These are phyloP conservation scores for Macaca mulatta DNA, from an alignment of 2,113 vertebrate genomes.

Conservation along the genomic window DNA sequence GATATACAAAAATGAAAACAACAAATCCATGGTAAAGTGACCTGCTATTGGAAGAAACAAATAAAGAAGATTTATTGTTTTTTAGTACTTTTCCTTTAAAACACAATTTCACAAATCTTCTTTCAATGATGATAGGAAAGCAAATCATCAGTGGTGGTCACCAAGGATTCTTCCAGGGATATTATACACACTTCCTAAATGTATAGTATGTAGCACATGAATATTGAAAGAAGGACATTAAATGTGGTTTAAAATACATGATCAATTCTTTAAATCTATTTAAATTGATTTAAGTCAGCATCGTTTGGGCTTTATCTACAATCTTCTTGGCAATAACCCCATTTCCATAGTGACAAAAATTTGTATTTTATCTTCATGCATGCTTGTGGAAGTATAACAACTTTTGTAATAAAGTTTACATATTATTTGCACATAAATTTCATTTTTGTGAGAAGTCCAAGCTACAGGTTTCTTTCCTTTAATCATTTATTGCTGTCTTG, in stretches of 20 bases:
- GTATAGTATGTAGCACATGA: neutral
- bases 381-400: slow-evolving; percentile 72
- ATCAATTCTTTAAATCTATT: slow-evolving; percentile 71
- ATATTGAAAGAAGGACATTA: slow-evolving; percentile 45
- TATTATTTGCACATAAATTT: slow-evolving; percentile 78
- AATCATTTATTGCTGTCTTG: slow-evolving; percentile 45
- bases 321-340: slow-evolving; percentile 65
- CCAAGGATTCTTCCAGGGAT: slow-evolving; percentile 50
- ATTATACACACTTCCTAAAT: slow-evolving; percentile 46
- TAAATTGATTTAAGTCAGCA: slow-evolving; percentile 72
- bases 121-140: neutral
- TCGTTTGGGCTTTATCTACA: slow-evolving; percentile 70
- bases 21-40: neutral
- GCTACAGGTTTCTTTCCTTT: slow-evolving; percentile 51
- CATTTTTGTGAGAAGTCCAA: slow-evolving; percentile 47
- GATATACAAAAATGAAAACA: neutral
- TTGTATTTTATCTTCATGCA: slow-evolving; percentile 74
- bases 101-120: neutral
- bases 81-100: slow-evolving; percentile 11
- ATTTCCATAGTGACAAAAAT: slow-evolving; percentile 69
- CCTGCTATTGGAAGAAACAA: neutral
- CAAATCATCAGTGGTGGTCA: slow-evolving; percentile 22
- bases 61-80: neutral
- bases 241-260: slow-evolving; percentile 64
- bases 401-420: slow-evolving; percentile 79